phyloP scores from a whole-genome alignment of 2,888 invertebrate genomes.

The Tipula vernalis region DNA sequence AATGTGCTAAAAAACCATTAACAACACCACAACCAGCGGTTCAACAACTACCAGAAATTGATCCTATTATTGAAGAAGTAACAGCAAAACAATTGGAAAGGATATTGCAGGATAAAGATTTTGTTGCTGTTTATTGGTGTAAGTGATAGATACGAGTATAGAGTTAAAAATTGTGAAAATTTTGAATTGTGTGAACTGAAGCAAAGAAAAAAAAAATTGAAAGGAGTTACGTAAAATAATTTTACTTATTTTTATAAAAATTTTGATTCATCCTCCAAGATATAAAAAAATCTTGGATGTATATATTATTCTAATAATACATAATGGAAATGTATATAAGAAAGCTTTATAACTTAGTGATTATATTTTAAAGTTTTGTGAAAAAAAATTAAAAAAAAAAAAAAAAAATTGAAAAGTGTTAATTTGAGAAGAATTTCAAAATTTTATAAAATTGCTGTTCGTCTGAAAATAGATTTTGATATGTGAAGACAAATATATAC shows the following conservation, averaged over 20 bases:
- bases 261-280: neutral
- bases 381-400: constrained; percentile 59
- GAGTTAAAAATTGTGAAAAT: constrained; percentile 5
- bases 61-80: constrained; percentile 85
- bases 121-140: constrained; percentile 94
- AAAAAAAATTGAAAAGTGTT: neutral
- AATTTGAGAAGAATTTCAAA: neutral
- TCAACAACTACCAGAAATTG: constrained; percentile 37
- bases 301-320: neutral
- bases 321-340: neutral
- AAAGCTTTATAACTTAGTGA: neutral
- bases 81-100: constrained; percentile 85
- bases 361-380: constrained; percentile 76
- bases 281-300: neutral
- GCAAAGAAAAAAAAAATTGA: neutral
- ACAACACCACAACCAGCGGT: constrained; percentile 32
- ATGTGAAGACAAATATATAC: constrained; percentile 5
- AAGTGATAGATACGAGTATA: constrained; percentile 49
- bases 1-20: constrained; percentile 32
- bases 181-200: neutral
- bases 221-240: neutral
- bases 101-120: constrained; percentile 80
- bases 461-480: constrained; percentile 5
- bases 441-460: constrained; percentile 7
- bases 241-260: constrained; percentile 5